Conservation (phyloP, 2,113 vertebrate genomes). For the Bufo bufo region DNA sequence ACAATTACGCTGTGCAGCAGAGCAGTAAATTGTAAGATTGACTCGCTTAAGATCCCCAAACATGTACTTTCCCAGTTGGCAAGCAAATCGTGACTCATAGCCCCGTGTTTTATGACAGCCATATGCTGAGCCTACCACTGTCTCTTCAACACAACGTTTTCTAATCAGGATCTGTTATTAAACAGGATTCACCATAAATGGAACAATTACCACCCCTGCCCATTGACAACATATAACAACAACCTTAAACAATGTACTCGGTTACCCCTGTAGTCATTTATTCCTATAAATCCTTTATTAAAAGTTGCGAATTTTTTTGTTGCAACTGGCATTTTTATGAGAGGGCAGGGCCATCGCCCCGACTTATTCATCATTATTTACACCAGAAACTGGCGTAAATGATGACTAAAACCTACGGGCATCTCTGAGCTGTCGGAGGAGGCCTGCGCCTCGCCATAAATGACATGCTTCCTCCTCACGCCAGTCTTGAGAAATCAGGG, state of each 20-base stretch:
- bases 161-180: constrained; percentile 58
- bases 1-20: constrained; percentile 42
- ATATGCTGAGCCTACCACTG: constrained; percentile 51
- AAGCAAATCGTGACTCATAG: constrained; percentile 47
- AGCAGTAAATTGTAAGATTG: constrained; percentile 24
- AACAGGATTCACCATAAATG: constrained; percentile 58
- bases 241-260: constrained; percentile 1
- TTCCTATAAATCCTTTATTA: too few relatives aligned
- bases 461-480: too few relatives aligned
- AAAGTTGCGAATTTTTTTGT: too few relatives aligned
- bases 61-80: constrained; percentile 56
- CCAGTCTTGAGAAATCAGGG: too few relatives aligned
- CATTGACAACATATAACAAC: constrained; percentile 44
- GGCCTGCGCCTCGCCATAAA: too few relatives aligned
- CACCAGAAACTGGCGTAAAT: too few relatives aligned
- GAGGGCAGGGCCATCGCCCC: too few relatives aligned
- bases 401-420: too few relatives aligned
- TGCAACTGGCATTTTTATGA: too few relatives aligned
- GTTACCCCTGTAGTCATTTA: not conserved
- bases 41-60: constrained; percentile 22
- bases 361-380: too few relatives aligned
- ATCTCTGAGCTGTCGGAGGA: too few relatives aligned
- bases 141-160: constrained; percentile 49
- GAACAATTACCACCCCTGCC: constrained; percentile 53
- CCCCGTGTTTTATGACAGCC: constrained; percentile 50